Evolutionary conservation across 2,888 invertebrate genomes (phyloP).

Genomic region (Temnothorax unifasciatus): DNA sequence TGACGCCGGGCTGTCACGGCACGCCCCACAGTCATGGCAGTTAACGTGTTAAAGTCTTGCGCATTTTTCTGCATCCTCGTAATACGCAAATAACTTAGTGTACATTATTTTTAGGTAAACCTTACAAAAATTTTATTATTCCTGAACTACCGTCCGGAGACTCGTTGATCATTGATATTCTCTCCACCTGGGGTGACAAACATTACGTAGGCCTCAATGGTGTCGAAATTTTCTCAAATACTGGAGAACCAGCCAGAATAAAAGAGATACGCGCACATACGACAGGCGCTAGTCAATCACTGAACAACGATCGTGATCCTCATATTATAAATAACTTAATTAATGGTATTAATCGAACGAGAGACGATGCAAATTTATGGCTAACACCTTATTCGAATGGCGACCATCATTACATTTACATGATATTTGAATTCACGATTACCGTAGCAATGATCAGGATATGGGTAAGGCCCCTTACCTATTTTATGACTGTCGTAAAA

Average conservation of each 20-base stretch:
- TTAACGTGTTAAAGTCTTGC: no score
- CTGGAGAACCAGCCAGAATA: slow-evolving; percentile 88
- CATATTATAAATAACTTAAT: slow-evolving; percentile 89
- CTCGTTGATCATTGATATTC: slow-evolving; percentile 90
- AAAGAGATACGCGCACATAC: slow-evolving; percentile 89
- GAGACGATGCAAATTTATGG: slow-evolving; percentile 94
- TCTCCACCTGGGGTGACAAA: slow-evolving; percentile 93
- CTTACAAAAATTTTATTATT: slow-evolving; percentile 89
- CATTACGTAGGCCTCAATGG: slow-evolving; percentile 93
- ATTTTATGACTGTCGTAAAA: slow-evolving; percentile 23
- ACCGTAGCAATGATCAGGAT: slow-evolving; percentile 90
- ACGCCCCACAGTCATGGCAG: no score
- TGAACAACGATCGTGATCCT: slow-evolving; percentile 90
- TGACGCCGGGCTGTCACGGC: no score
- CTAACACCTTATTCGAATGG: slow-evolving; percentile 89
- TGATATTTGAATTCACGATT: slow-evolving; percentile 88
- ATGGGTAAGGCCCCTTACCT: slow-evolving; percentile 88
- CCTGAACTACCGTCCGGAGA: slow-evolving; percentile 92
- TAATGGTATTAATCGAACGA: slow-evolving; percentile 91
- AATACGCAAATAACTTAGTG: not conserved
- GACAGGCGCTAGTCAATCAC: slow-evolving; percentile 89
- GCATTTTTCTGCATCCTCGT: no score
- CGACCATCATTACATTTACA: slow-evolving; percentile 88
- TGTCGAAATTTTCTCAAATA: slow-evolving; percentile 91
- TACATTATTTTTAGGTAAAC: slow-evolving; percentile 38